Base-by-base conservation (phyloP, 2,888 invertebrate species). In the Eristalinus sepulchralis region DNA sequence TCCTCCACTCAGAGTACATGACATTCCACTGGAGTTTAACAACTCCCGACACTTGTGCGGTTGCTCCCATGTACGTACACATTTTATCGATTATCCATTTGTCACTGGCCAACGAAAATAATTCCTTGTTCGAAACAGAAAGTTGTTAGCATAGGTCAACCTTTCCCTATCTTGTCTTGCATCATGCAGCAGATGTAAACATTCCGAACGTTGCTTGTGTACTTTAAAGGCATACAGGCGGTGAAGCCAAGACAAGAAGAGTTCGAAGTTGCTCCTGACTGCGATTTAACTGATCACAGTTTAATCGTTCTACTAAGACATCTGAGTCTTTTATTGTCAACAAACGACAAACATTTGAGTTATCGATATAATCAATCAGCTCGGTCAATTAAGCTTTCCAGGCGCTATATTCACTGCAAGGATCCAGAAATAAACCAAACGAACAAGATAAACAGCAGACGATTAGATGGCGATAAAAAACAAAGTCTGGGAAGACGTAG, bases 361-460 rank as follows among this genome's bases (percentile, higher is more conserved):
- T 87, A 87, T 87, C 87, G 87, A 87, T 67, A 87, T 86, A 88
- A 88, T 88, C 86, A 86, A 88, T 88, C 88, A 88, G 75, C 79
- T 88, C 79, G 86, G 76, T 88, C 88, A 88, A 88, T 88, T 88
- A 88, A 82, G 82, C 73, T 80, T 86, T 76, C 67, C 33, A 13
- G 2, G 22, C 64, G 17, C 34, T n/a, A 22, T 67, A 31, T 9
- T 75, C 57, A 24, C 17, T 73, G 34, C 76, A 68, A 63, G 59
- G 34, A 63, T 57, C 64, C 71, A 3, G 11, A 59, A 27, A 9
- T 8, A 47, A 47, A n/a, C 47, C 47, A 17, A 17, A n/a, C 47
- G 47, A 47, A 47, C 47, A 47, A 47, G 47, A 47, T 47, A 47
- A 47, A 86, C 73, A 75, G 79, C 79, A 83, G 80, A 87, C 87